These are phyloP conservation scores for Hippoglossus hippoglossus DNA, from an alignment of 2,797 vertebrate species.

Conservation along the genomic window DNA sequence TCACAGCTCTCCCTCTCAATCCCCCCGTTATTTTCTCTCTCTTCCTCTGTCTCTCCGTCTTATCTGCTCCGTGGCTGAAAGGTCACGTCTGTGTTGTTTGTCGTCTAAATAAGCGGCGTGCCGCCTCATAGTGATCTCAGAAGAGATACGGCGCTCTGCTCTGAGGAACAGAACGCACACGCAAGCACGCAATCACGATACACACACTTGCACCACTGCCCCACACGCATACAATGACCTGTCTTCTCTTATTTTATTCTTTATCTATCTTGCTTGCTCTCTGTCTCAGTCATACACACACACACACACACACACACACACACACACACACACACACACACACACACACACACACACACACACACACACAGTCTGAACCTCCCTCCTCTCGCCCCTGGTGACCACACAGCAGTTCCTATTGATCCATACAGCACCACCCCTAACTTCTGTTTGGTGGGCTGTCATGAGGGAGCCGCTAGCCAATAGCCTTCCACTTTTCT, in stretches of 20 bases:
- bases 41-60: slow-evolving; percentile 64
- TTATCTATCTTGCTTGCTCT: slow-evolving; percentile 61
- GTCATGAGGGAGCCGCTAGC: slow-evolving; percentile 60
- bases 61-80: slow-evolving; percentile 81
- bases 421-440: slow-evolving; percentile 63
- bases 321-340: too few relatives aligned
- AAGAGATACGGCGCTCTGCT: slow-evolving; percentile 72
- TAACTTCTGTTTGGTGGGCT: slow-evolving; percentile 66
- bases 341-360: too few relatives aligned
- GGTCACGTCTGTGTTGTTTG: slow-evolving; percentile 87
- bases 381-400: slow-evolving; percentile 27
- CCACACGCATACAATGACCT: slow-evolving; percentile 52
- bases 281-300: slow-evolving; percentile 25
- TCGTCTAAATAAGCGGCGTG: slow-evolving; percentile 82
- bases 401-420: slow-evolving; percentile 69
- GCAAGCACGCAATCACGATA: not conserved
- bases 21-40: slow-evolving; percentile 40
- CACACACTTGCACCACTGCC: slow-evolving; percentile 22
- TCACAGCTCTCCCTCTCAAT: slow-evolving; percentile 18
- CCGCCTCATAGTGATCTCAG: slow-evolving; percentile 75
- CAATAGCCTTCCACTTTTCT: slow-evolving; percentile 56
- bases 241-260: slow-evolving; percentile 65
- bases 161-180: slow-evolving; percentile 23
- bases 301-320: too few relatives aligned
- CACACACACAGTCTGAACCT: slow-evolving; percentile 8